Evolutionary conservation across 2,888 invertebrate genomes (phyloP), one percentile per base, ranked within the genome.

Genomic region (Diarsia rubi): DNA sequence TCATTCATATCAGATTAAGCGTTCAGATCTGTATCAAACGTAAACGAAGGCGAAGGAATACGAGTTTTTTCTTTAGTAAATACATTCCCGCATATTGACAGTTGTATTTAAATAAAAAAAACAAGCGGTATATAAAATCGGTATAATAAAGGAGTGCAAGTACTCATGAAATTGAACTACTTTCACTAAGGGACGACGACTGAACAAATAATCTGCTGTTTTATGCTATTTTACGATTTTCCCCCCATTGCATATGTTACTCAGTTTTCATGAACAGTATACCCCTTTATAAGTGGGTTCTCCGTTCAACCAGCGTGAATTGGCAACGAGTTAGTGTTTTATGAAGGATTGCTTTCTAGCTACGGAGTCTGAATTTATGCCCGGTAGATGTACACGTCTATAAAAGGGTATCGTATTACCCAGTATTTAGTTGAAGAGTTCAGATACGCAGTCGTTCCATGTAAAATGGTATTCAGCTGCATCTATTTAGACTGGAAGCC

Each of bases 1-100:
- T 75, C 62, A 73, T 79, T 82, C 79, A 80, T 70, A 73, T 72
- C 79, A 77, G 75, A 78, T 79, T 77, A 78, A 77, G 75, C 44
- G 75, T 60, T 73, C 54, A 69, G 74, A 79, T 79, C 71, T 73
- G 45, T 75, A 81, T 83, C 76, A 69, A 66, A 67, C 65, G 21
- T 49, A 71, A 71, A 73, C 47, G 66, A 85, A 68, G 64, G 57
- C 44, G 82, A 80, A 57, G 4, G n/a, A 74, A 64, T 45, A 52
- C 14, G 14, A 47, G 0, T 66, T 54, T 72, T 69, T 73, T 64
- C 9, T 70, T 70, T 66, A 21, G 3, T 44, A 16, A 21, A 2
- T 27, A 42, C n/a, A 9, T 77, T 78, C 27, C 27, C 24, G 31
- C 19, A 42, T 60, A 37, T 54, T n/a, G 9, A 24, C 42, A 16